Base-by-base conservation (phyloP, 1,140 invertebrate species). In the Brachionus asplanchnoidis region DNA sequence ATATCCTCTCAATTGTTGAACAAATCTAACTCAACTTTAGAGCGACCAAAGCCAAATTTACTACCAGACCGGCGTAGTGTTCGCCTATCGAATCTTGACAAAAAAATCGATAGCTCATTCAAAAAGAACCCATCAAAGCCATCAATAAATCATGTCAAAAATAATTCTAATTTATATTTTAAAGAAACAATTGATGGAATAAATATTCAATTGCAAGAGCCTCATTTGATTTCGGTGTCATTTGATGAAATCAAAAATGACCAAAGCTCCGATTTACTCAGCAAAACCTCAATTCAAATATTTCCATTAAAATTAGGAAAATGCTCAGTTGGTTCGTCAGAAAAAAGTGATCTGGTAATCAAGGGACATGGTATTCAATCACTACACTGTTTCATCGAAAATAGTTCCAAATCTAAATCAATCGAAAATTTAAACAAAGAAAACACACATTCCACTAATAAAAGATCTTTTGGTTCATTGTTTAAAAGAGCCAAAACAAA, bases 201-300 rank as follows among this genome's bases (percentile, higher is more conserved):
- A 85, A 94, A 94, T 88, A 93, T 96, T 86, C 94, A 95, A 87
- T 93, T 94, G 85, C 94, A 95, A 88, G 92, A 93, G 79, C 95
- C 95, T 56, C 95, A 96, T 91, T 92, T 96, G 88, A 68, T 82
- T 40, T 82, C 23, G 17, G 94, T 96, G 68, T 91, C 95, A 84
- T 91, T 95, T 26, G 95, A 95, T 88, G 95, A 94, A 20, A 94
- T 94, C n/a, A 94, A 96, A 86, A 96, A 95, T 8, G 91, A 95
- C 86, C 86, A 87, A 9, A 50, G 26, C 26, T 26, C 40, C 6
- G 40, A 75, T 75, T 23, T 23, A 77, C 23, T 50, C 6, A 77
- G 46, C 20, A 82, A 82, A 68, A 82, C 94, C 94, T 65, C 32
- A n/a, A 85, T 66, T 8, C 40, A 46, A 85, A 36, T 82, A 23